phyloP scores from a whole-genome alignment of 2,888 invertebrate species.

The Agrochola lota region DNA sequence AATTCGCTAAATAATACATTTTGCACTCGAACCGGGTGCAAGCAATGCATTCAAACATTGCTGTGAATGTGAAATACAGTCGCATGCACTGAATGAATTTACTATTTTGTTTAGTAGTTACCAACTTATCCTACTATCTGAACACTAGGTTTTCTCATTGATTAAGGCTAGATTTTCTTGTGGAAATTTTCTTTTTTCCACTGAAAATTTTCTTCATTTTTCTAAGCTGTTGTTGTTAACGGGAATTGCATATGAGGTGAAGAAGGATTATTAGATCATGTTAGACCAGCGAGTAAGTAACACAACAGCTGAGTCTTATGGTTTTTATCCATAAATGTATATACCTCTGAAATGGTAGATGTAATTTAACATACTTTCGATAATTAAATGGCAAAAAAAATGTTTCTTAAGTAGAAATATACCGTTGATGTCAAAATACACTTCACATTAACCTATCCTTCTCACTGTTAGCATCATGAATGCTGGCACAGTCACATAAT shows the following conservation, averaged over 20 bases:
- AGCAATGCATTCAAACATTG: conserved; percentile 52
- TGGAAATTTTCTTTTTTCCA: background rate
- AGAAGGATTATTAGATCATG: background rate
- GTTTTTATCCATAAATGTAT: background rate
- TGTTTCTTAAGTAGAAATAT: background rate
- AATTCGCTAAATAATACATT: conserved; percentile 62
- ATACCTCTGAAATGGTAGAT: background rate
- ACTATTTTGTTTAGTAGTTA: background rate
- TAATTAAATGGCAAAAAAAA: background rate
- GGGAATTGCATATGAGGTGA: too few species aligned
- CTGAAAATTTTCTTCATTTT: background rate
- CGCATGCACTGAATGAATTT: conserved; percentile 12
- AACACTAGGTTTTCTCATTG: background rate
- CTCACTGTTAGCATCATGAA: conserved; percentile 28
- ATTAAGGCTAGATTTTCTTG: background rate
- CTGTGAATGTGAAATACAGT: conserved; percentile 27
- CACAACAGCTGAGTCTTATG: too few species aligned
- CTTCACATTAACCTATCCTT: conserved; percentile 18
- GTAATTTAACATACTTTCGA: background rate
- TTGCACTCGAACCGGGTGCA: conserved; percentile 27
- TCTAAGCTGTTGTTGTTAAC: background rate
- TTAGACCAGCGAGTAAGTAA: background rate
- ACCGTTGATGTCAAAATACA: conserved; percentile 13
- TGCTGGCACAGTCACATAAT: conserved; percentile 37
- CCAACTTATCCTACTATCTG: background rate